Evolutionary conservation across 2,888 invertebrate species (phyloP), one percentile per base, ranked within the genome.

Genomic region (Alviniconcha strummeri): DNA sequence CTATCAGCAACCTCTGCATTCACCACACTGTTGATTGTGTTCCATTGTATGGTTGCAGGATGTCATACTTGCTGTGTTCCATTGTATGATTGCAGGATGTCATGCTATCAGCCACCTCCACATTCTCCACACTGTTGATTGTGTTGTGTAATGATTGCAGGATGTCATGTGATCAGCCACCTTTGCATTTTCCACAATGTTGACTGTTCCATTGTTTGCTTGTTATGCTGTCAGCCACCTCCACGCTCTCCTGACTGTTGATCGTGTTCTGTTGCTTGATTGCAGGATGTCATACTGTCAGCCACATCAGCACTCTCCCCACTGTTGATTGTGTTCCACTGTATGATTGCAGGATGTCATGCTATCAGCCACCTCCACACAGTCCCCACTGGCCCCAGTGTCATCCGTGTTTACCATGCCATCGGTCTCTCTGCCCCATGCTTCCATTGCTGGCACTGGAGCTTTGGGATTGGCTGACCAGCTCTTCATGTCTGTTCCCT

Each of bases 41-140:
- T n/a, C n/a, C 13, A 60, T 91, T 91, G 19, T 91, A 15, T 64
- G 64, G 4, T 64, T 64, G 72, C 72, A 72, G 72, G 72, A 72
- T 72, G 36, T 72, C 52, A 72, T 72, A 60, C 60, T 9, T 60
- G 36, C 36, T 36, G 36, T 36, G 36, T 0, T 36, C 36, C 36
- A 36, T 36, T 36, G 36, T 36, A 36, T 78, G 81, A 8, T 88
- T 90, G 36, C 90, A 93, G 93, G 93, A 93, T 92, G 93, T 93
- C 86, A 93, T 93, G 93, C 89, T 93, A 76, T 93, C 93, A 85
- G 93, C 92, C 8, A 92, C 93, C 72, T 92, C 90, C 81, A 92
- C 92, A 7, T 92, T 92, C 89, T 93, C 93, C n/a, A 93, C 93
- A 9, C 87, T 92, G 89, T 91, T 93, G 60, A 90, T 92, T 4